A percentile compares a stretch with the other conserved stretches of the same genome.
phyloP scores from a whole-genome alignment of 2,113 vertebrate genomes.

The Isichthys henryi region DNA sequence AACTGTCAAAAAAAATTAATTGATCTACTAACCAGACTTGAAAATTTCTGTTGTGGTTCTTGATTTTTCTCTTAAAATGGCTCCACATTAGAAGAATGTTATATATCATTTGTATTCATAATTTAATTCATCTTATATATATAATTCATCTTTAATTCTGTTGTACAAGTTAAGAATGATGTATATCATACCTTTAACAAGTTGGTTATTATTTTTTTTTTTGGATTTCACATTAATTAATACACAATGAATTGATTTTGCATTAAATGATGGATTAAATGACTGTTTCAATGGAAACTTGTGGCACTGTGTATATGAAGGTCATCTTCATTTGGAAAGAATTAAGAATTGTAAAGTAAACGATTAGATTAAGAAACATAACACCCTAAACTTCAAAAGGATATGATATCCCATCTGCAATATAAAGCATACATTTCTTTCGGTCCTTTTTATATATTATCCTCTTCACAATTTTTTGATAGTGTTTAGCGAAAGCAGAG shows the following conservation, averaged over 20 bases:
- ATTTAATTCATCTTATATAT: constrained; percentile 28
- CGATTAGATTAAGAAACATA: constrained; percentile 25
- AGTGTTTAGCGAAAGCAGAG: constrained; percentile 30
- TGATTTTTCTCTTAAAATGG: constrained; percentile 35
- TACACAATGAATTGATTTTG: constrained; percentile 73
- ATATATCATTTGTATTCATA: constrained; percentile 26
- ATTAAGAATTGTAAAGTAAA: constrained; percentile 22
- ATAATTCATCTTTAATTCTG: constrained; percentile 37
- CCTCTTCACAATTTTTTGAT: constrained; percentile 49
- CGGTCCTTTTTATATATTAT: constrained; percentile 36
- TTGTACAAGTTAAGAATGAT: constrained; percentile 50
- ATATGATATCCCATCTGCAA: constrained; percentile 61
- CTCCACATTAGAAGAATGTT: constrained; percentile 30
- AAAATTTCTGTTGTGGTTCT: constrained; percentile 38
- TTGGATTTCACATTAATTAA: constrained; percentile 57
- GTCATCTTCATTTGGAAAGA: constrained; percentile 15
- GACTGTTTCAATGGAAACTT: constrained; percentile 25
- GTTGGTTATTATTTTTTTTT: constrained; percentile 61
- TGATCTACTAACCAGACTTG: constrained; percentile 40
- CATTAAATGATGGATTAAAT: constrained; percentile 52
- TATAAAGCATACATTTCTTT: constrained; percentile 55
- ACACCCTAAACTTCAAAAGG: constrained; percentile 39
- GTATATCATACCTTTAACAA: constrained; percentile 38
- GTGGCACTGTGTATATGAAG: constrained; percentile 10
- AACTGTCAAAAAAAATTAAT: constrained; percentile 34